A percentile compares a stretch with the other conserved stretches of the same genome.
Conservation (phyloP, 2,888 invertebrate species). For the Fragum fragum region DNA sequence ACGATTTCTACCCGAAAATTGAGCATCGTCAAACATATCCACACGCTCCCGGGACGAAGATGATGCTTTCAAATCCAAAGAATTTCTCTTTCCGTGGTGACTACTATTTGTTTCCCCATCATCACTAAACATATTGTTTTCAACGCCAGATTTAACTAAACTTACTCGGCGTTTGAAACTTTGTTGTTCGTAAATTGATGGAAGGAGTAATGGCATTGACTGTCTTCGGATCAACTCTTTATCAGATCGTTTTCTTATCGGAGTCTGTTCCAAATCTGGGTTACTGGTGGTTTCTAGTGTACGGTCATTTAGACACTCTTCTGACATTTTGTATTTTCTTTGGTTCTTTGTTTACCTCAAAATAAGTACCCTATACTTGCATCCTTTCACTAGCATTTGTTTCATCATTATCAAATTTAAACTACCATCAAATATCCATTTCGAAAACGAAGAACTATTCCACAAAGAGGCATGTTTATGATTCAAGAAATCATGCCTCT, state of each 20-base stretch:
- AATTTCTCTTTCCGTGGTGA: background rate
- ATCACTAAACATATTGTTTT: background rate
- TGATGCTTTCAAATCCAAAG: background rate
- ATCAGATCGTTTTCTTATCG: background rate
- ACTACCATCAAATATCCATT: too few relatives aligned
- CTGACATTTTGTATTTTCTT: background rate
- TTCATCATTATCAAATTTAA: too few relatives aligned
- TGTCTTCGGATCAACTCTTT: background rate
- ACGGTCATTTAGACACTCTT: background rate
- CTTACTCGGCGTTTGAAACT: background rate
- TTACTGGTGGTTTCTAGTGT: background rate
- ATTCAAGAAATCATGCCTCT: too few relatives aligned
- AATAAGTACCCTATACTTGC: too few relatives aligned
- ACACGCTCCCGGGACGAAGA: background rate
- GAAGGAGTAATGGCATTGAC: slow-evolving; percentile 1
- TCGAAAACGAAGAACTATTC: too few relatives aligned
- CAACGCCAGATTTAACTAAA: background rate
- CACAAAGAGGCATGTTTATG: too few relatives aligned
- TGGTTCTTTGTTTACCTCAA: too few relatives aligned
- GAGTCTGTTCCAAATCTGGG: background rate
- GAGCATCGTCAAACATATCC: background rate
- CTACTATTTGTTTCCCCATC: background rate
- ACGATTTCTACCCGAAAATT: background rate
- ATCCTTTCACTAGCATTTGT: too few relatives aligned
- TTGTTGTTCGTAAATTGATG: slow-evolving; percentile 10